A percentile compares a stretch with the other conserved stretches of the same genome.
These are phyloP conservation scores for Drosophila setifemur DNA, from an alignment of 1,140 invertebrate genomes.

Conservation along the genomic window DNA sequence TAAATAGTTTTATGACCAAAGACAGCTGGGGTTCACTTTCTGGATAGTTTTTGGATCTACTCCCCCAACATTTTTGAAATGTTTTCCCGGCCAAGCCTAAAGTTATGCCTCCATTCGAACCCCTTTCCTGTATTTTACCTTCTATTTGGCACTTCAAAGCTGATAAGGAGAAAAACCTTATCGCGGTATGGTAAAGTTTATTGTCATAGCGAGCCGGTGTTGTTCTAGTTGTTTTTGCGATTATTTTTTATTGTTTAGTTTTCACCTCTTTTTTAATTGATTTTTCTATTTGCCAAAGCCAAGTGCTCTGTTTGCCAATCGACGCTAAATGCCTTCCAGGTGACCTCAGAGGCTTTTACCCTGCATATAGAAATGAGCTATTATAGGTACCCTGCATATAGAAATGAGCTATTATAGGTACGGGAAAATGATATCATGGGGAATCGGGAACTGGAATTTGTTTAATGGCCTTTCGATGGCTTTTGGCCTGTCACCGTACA, in stretches of 20 bases:
- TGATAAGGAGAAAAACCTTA: slow-evolving; percentile 59
- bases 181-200: slow-evolving; percentile 71
- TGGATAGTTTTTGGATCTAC: background rate
- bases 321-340: slow-evolving; percentile 53
- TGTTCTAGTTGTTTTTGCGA: slow-evolving; percentile 23
- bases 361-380: slow-evolving; percentile 22
- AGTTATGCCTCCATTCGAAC: slow-evolving; percentile 58
- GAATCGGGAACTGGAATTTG: background rate
- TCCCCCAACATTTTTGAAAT: background rate
- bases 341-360: slow-evolving; percentile 54
- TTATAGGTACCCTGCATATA: slow-evolving; percentile 22
- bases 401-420: slow-evolving; percentile 7
- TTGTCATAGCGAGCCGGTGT: slow-evolving; percentile 30
- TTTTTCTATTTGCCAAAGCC: slow-evolving; percentile 53
- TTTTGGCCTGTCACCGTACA: slow-evolving; percentile 23
- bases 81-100: slow-evolving; percentile 54
- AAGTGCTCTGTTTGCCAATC: slow-evolving; percentile 56
- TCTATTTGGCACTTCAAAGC: slow-evolving; percentile 12
- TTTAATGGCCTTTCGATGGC: slow-evolving; percentile 7
- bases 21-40: slow-evolving; percentile 24
- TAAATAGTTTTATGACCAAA: slow-evolving; percentile 29
- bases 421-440: slow-evolving; percentile 35
- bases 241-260: slow-evolving; percentile 67
- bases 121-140: background rate
- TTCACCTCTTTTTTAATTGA: slow-evolving; percentile 77